Evolutionary conservation across 2,888 invertebrate genomes (phyloP).

Genomic region (Cephus pulcher): DNA sequence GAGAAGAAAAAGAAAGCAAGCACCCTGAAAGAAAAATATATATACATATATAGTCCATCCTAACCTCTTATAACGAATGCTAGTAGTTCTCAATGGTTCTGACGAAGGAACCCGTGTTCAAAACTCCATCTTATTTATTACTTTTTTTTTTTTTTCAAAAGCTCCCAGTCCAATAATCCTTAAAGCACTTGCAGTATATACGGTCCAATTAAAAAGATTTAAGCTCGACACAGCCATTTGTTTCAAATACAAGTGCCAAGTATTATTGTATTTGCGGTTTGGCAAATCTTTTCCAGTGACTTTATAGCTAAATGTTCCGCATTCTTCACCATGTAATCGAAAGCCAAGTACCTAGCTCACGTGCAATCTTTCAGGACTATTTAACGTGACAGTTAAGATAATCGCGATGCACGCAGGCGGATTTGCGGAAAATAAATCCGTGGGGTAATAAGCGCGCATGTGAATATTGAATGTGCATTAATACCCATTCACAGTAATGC

Average conservation of each 20-base stretch:
- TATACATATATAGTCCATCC: neutral
- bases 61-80: neutral
- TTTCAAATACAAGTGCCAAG: neutral
- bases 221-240: neutral
- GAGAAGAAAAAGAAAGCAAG: neutral
- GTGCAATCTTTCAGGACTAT: neutral
- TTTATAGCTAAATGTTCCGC: neutral
- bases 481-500: neutral
- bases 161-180: neutral
- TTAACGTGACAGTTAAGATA: neutral
- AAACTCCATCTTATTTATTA: neutral
- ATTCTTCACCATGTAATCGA: neutral
- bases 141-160: neutral
- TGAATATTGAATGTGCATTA: neutral
- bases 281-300: neutral
- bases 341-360: neutral
- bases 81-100: slow-evolving; percentile 3
- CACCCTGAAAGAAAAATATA: neutral
- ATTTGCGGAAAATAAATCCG: neutral
- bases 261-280: neutral
- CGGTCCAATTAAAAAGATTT: neutral
- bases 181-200: neutral
- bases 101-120: neutral
- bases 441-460: neutral
- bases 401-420: neutral